These are phyloP conservation scores for Himalopsyche phryganea DNA, from an alignment of 1,140 invertebrate species.

Conservation along the genomic window DNA sequence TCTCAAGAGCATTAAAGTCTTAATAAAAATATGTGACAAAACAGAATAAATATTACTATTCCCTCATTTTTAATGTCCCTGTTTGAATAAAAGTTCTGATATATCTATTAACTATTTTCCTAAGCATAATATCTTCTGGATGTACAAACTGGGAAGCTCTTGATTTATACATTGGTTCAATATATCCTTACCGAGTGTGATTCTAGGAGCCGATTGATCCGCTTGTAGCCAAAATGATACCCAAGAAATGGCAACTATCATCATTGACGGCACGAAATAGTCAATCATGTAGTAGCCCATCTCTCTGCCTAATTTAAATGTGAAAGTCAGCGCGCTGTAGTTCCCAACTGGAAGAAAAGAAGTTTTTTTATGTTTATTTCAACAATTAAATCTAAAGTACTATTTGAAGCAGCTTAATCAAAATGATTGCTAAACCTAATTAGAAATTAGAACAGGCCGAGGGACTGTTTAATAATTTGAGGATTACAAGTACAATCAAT, in stretches of 20 bases:
- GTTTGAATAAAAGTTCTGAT: too few relatives aligned
- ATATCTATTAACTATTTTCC: too few relatives aligned
- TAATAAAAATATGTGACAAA: too few relatives aligned
- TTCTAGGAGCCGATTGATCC: conserved; percentile 77
- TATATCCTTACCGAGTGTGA: conserved; percentile 62
- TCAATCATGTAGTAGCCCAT: conserved; percentile 88
- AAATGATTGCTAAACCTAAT: background rate
- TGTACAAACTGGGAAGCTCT: too few relatives aligned
- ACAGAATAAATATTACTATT: too few relatives aligned
- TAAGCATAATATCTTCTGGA: too few relatives aligned
- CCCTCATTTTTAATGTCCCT: too few relatives aligned
- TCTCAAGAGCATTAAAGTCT: too few relatives aligned
- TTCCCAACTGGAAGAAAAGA: conserved; percentile 66
- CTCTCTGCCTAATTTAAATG: conserved; percentile 73
- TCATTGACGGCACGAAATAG: conserved; percentile 84
- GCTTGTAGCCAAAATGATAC: conserved; percentile 88
- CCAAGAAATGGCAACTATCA: conserved; percentile 86
- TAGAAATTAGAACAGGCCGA: too few relatives aligned
- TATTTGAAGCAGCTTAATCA: background rate
- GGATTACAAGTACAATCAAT: too few relatives aligned
- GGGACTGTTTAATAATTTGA: too few relatives aligned
- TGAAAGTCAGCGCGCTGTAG: conserved; percentile 75
- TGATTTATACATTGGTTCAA: too few relatives aligned
- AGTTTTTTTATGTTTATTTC: background rate
- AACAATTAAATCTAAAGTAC: background rate